Percentiles rank a stretch among this genome's conserved stretches.
These are phyloP conservation scores for Ischnura elegans DNA, from an alignment of 2,888 invertebrate species.

Conservation along the genomic window DNA sequence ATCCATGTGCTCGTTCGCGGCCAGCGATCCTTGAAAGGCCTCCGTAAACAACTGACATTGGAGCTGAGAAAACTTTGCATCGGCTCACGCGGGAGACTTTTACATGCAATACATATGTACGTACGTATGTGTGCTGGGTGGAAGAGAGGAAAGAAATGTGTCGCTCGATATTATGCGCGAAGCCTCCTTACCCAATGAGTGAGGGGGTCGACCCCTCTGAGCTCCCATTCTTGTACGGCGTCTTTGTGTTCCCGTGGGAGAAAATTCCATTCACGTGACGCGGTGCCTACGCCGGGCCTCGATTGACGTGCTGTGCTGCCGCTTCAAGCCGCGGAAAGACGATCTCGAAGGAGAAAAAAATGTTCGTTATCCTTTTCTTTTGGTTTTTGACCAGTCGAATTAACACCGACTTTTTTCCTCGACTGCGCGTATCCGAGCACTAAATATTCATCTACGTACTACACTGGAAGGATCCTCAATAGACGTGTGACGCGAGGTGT, in stretches of 20 bases:
- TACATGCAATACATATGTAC: no score
- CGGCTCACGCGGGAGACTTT: background rate
- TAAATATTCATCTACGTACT: no score
- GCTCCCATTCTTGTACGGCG: no score
- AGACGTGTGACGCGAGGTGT: no score
- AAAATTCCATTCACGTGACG: background rate
- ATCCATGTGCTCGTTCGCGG: background rate
- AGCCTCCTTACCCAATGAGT: background rate
- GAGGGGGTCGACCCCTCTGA: background rate
- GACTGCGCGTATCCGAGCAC: no score
- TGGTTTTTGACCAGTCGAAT: no score
- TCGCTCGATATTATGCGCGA: background rate
- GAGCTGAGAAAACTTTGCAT: background rate
- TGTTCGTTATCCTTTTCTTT: no score
- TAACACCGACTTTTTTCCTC: no score
- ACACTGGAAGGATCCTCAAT: no score
- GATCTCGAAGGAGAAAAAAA: no score
- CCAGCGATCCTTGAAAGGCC: background rate
- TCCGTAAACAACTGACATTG: constrained; percentile 31
- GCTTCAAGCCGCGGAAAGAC: no score
- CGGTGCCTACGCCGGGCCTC: background rate
- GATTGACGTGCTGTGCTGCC: background rate
- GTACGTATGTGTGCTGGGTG: no score
- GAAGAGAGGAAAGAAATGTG: background rate
- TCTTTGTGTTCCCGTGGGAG: background rate